A percentile compares a stretch with the other conserved stretches of the same genome.
These are phyloP conservation scores for Rhogogaster chlorosoma DNA, from an alignment of 2,888 invertebrate genomes.

Conservation along the genomic window DNA sequence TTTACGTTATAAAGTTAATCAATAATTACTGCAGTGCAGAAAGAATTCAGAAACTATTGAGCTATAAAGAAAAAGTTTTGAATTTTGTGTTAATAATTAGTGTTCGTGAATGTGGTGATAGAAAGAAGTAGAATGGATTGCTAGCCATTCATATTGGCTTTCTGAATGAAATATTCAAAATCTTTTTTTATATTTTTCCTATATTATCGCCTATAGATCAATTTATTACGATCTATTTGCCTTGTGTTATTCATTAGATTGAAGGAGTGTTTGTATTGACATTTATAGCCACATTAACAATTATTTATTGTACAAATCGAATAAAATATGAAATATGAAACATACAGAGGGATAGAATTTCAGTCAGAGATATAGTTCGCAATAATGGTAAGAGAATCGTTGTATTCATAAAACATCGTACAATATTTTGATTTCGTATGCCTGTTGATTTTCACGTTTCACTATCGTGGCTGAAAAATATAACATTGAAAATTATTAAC, in stretches of 20 bases:
- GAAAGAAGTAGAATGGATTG: neutral
- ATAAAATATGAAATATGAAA: conserved; percentile 5
- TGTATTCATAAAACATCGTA: neutral
- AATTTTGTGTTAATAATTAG: neutral
- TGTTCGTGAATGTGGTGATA: neutral
- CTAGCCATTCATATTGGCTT: neutral
- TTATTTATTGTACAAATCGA: neutral
- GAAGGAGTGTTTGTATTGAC: neutral
- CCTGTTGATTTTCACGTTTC: neutral
- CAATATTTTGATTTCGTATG: neutral
- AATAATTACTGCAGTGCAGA: neutral
- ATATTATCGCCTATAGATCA: neutral
- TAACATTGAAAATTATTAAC: neutral
- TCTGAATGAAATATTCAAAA: neutral
- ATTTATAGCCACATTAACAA: neutral
- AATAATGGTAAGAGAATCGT: neutral
- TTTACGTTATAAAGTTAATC: neutral
- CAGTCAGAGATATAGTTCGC: too few species aligned
- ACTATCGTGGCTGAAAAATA: neutral
- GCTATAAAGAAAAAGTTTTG: neutral
- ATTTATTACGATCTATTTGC: neutral
- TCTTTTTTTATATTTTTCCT: neutral
- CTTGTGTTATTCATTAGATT: neutral
- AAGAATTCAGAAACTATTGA: neutral
- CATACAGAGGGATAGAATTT: neutral